Base-by-base conservation (phyloP, 2,113 vertebrate genomes). In the Oxyura jamaicensis region DNA sequence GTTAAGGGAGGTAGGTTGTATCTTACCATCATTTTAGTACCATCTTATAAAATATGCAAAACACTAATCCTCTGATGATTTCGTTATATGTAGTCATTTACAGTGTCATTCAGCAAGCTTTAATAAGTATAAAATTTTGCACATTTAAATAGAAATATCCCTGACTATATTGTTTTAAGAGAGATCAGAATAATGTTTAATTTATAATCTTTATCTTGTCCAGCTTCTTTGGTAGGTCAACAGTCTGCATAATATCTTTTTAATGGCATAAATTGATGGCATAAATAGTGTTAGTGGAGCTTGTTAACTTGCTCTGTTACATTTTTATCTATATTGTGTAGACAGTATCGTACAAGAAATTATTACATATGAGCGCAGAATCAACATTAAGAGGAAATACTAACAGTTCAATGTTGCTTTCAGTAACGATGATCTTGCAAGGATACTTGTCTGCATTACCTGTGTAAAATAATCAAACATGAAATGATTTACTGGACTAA, bases 21-120 rank as follows among this genome's bases (percentile, higher is more conserved):
- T 73, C 39, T 83, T 89, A 83, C 76, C 14, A 83, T 12, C 11
- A 79, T 68, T 89, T 83, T 87, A 87, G 72, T 82, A 35, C 4
- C 10, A 22, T 86, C 29, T 67, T 71, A 78, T 78, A 39, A 93
- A 93, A 93, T 78, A 93, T 62, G n/a, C 58, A 77, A 60, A 88
- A 35, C 23, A 41, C 3, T 26, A 66, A 77, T 80, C 20, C 28
- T 66, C 13, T 55, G 25, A 76, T 21, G 35, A 89, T 82, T 92
- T 85, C 53, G 50, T 60, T 83, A 73, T 44, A 52, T 53, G 19
- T 4, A 78, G 35, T 69, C 18, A 74, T 89, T 76, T 90, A 74
- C 33, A 55, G 13, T 50, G 35, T 31, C 22, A 55, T 76, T 60
- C 42, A 73, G 23, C n/a, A 59, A 58, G 20, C 68, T 90, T 46